These are phyloP conservation scores for Leucoma salicis DNA, from an alignment of 2,888 invertebrate genomes.

Conservation along the genomic window DNA sequence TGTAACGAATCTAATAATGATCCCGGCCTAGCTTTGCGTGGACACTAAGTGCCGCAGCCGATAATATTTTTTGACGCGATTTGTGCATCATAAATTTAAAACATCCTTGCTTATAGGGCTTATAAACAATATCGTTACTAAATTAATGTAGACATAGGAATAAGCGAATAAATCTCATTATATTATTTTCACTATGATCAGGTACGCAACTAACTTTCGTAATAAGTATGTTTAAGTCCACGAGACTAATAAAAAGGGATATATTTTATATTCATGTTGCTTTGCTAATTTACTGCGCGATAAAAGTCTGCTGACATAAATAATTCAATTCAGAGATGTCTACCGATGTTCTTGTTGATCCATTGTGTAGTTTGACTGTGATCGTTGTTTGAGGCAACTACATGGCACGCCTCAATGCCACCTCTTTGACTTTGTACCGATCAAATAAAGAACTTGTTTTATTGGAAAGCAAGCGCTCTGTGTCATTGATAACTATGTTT, in stretches of 20 bases:
- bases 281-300: constrained; percentile 64
- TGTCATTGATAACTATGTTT: constrained; percentile 29
- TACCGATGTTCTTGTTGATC: constrained; percentile 61
- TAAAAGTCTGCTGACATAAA: constrained; percentile 68
- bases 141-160: no score
- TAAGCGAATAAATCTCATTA: no score
- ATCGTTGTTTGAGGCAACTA: constrained; percentile 24
- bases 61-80: no score
- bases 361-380: constrained; percentile 56
- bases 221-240: constrained; percentile 41
- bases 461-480: constrained; percentile 15
- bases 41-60: no score
- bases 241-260: constrained; percentile 51
- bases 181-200: no score
- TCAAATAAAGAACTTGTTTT: constrained; percentile 17
- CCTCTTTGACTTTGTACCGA: constrained; percentile 27
- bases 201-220: no score
- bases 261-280: constrained; percentile 55
- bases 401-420: constrained; percentile 35
- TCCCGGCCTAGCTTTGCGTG: no score
- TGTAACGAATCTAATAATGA: no score
- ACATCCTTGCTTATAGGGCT: no score
- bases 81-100: no score
- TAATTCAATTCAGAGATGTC: constrained; percentile 68
- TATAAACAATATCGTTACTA: no score